Percentiles rank a stretch among this genome's conserved stretches.
Evolutionary conservation across 2,797 vertebrate species (phyloP).

Genomic region (Sardinella longiceps): DNA sequence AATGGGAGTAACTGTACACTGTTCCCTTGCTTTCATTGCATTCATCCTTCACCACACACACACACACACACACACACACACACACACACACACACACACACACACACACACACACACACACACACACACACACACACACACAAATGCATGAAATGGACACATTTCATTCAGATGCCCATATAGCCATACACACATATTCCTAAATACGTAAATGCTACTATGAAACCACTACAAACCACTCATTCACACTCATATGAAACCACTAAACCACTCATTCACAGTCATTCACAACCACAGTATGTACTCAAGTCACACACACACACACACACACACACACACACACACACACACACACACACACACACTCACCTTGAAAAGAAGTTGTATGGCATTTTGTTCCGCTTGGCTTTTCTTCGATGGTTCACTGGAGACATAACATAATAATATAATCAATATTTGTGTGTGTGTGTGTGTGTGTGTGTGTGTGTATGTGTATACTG

Average conservation of each 20-base stretch:
- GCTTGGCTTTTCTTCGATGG: background rate
- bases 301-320: too few species aligned
- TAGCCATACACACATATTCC: too few species aligned
- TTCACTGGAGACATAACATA: background rate
- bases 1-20: background rate
- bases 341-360: background rate
- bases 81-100: constrained; percentile 32
- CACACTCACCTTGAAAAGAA: constrained; percentile 50
- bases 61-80: background rate
- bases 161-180: background rate
- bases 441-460: background rate
- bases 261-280: background rate
- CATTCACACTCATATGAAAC: background rate
- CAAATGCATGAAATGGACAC: background rate
- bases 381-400: constrained; percentile 43
- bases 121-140: constrained; percentile 18
- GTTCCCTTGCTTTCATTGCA: constrained; percentile 23
- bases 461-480: background rate
- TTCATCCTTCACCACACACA: constrained; percentile 5
- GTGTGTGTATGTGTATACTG: background rate
- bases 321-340: background rate
- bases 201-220: too few species aligned
- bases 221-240: background rate
- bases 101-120: constrained; percentile 7
- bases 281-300: too few species aligned